Conservation (phyloP, 2,113 vertebrate species). For the Neolamprologus longior region DNA sequence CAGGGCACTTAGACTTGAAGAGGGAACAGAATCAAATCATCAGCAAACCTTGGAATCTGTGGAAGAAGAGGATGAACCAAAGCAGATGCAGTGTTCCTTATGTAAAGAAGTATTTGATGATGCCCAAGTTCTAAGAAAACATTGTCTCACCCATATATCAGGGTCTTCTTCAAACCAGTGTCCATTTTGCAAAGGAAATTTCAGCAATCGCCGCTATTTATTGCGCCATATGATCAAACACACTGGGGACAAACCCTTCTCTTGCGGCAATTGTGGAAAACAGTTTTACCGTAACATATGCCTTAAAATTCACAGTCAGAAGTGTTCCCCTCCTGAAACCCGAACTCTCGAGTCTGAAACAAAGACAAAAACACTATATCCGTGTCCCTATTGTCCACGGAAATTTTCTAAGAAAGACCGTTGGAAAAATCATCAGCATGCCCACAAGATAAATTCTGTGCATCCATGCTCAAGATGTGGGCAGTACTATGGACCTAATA, state of each 20-base stretch:
- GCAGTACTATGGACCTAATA: slow-evolving; percentile 53
- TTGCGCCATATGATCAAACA: slow-evolving; percentile 65
- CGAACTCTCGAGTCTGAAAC: neutral
- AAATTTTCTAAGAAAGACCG: slow-evolving; percentile 31
- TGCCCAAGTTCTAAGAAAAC: slow-evolving; percentile 45
- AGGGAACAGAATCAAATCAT: neutral
- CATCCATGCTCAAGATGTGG: slow-evolving; percentile 55
- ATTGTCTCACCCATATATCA: slow-evolving; percentile 61
- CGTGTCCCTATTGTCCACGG: slow-evolving; percentile 59
- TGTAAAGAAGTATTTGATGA: slow-evolving; percentile 59
- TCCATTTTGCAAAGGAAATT: slow-evolving; percentile 63
- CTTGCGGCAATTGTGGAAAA: slow-evolving; percentile 60
- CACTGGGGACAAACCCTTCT: slow-evolving; percentile 59
- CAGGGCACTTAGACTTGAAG: neutral
- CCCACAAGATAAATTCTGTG: slow-evolving; percentile 55
- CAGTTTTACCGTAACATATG: slow-evolving; percentile 45
- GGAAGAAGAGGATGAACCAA: neutral
- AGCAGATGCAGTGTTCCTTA: slow-evolving; percentile 45
- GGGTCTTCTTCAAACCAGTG: slow-evolving; percentile 45
- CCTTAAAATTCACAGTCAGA: slow-evolving; percentile 44
- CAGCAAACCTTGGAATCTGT: neutral
- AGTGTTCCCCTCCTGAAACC: slow-evolving; percentile 13
- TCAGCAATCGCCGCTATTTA: slow-evolving; percentile 37
- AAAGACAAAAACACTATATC: neutral
- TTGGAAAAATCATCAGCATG: slow-evolving; percentile 43